Base-by-base conservation (phyloP, 2,113 vertebrate genomes). In the Struthio camelus region DNA sequence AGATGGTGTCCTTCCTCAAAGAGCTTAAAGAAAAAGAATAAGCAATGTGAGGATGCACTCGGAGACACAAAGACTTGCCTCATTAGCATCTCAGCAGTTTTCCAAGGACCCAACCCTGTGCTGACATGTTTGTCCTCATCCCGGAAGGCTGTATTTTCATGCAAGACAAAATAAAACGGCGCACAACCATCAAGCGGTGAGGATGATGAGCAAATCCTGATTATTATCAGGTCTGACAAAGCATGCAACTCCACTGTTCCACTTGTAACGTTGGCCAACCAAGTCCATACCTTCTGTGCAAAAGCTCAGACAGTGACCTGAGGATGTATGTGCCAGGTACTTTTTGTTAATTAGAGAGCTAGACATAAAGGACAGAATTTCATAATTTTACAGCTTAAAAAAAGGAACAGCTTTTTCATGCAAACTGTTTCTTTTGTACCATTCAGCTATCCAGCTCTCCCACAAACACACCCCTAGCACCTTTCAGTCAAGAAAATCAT, bases 371-470 rank as follows among this genome's bases (percentile, higher is more conserved):
- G 11, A 42, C 30, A 85, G n/a, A 75, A 78, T 4, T 12, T 4
- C 36, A 34, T 42, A 50, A 27, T 8, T 1, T 11, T 36, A 7
- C 30, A 82, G 5, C 15, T 62, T 54, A 3, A 14, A 51, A 14
- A n/a, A 69, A 36, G 6, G 0, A 42, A 27, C 1, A 81, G 6
- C 64, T 46, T 24, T 36, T 3, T 16, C 6, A 36, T 38, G 27
- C 80, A 84, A 86, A 62, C n/a, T 14, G 0, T 1, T 30, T 34
- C 0, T 14, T 7, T 13, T n/a, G 46, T 25, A 6, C 3, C 6
- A 9, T 30, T 69, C 36, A 11, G 11, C n/a, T 69, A 14, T 38
- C 12, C 38, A 83, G 10, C 20, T 66, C 27, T 91, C 27, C 24
- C 20, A 46, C 23, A 82, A 83, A 72, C 6, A 80, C 4, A 79